phyloP scores from a whole-genome alignment of 2,888 invertebrate genomes.

The Sinodicranocentrus sp. region DNA sequence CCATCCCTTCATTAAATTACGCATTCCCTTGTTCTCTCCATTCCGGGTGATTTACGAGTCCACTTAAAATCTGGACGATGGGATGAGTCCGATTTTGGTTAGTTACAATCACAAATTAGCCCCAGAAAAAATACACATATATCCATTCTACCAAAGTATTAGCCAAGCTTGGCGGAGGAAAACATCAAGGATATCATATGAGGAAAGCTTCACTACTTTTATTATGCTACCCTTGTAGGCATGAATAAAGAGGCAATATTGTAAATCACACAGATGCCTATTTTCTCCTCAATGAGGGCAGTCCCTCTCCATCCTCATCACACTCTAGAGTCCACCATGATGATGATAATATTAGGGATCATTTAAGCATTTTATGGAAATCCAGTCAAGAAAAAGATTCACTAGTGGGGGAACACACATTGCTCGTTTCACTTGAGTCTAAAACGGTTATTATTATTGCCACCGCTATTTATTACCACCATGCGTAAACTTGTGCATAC shows the following conservation, averaged over 20 bases:
- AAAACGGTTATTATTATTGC: conserved; percentile 36
- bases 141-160: too few relatives aligned
- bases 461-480: conserved; percentile 39
- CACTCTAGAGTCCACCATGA: too few relatives aligned
- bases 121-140: conserved; percentile 14
- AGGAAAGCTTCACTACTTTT: not conserved
- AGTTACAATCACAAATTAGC: conserved; percentile 56
- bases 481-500: too few relatives aligned
- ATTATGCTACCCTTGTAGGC: not conserved
- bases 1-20: conserved; percentile 52
- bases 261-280: conserved; percentile 61
- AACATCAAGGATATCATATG: too few relatives aligned
- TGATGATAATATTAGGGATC: too few relatives aligned
- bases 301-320: too few relatives aligned
- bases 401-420: not conserved
- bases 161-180: too few relatives aligned
- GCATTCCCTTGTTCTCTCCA: conserved; percentile 36
- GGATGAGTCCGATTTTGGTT: conserved; percentile 51
- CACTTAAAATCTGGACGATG: conserved; percentile 60
- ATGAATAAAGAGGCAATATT: conserved; percentile 40
- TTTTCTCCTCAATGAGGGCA: conserved; percentile 7
- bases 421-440: conserved; percentile 25
- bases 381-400: conserved; percentile 9
- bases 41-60: conserved; percentile 58
- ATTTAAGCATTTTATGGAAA: conserved; percentile 45